These are phyloP conservation scores for Prietella phreatophila DNA, from an alignment of 2,113 vertebrate species.

Conservation along the genomic window DNA sequence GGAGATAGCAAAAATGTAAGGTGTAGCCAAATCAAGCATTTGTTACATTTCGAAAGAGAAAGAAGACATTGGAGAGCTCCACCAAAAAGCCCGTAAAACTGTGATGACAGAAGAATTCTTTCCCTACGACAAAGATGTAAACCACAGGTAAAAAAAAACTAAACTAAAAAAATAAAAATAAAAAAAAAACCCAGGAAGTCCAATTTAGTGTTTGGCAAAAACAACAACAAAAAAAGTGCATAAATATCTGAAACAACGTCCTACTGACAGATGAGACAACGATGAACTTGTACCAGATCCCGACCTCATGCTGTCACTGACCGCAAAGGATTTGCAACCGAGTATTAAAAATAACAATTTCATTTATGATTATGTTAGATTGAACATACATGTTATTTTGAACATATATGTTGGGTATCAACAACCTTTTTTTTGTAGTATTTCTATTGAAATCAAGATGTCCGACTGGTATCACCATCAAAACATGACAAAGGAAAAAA, in stretches of 20 bases:
- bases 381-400: neutral
- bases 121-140: neutral
- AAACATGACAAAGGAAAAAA: neutral
- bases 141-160: no score
- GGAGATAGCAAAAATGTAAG: neutral
- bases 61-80: neutral
- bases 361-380: neutral
- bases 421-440: neutral
- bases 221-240: neutral
- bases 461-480: neutral
- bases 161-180: neutral
- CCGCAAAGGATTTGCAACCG: neutral
- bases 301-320: neutral
- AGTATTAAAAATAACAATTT: neutral
- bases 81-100: neutral
- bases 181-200: neutral
- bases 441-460: neutral
- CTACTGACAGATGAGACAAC: neutral
- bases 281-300: neutral
- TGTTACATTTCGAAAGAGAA: neutral
- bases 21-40: neutral
- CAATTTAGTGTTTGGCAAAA: neutral
- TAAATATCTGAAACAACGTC: neutral
- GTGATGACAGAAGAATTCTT: neutral
- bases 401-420: neutral